Evolutionary conservation across 53 echinoderm and acorn worm genomes (phyloP).

Genomic region (Astropecten irregularis): DNA sequence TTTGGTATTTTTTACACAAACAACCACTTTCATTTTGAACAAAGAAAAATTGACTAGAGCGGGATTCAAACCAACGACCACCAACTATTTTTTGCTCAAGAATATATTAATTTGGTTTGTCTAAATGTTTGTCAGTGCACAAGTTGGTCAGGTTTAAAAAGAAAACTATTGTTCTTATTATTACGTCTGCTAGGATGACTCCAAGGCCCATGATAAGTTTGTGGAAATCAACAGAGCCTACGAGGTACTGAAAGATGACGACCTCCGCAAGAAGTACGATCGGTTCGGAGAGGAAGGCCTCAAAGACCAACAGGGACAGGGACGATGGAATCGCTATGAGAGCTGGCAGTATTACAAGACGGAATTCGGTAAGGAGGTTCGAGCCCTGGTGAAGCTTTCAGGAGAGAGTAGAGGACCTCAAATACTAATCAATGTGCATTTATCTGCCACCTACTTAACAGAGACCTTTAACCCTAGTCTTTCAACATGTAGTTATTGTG

Average conservation of each 20-base stretch:
- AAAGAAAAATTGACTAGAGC: too few species aligned
- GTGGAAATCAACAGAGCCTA: conserved; percentile 87
- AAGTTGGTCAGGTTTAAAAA: too few species aligned
- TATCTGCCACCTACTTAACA: neutral
- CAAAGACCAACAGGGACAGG: conserved; percentile 77
- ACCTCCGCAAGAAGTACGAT: conserved; percentile 93
- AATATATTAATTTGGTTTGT: too few species aligned
- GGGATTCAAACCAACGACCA: too few species aligned
- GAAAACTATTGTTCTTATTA: too few species aligned
- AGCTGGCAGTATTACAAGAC: conserved; percentile 99
- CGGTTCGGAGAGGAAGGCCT: conserved; percentile 97
- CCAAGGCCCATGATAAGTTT: conserved; percentile 98
- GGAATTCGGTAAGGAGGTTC: conserved; percentile 83
- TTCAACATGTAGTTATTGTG: too few species aligned
- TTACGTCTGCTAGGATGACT: conserved; percentile 93
- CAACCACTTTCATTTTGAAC: too few species aligned
- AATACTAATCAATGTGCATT: neutral
- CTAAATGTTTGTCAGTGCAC: too few species aligned
- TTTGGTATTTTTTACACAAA: too few species aligned
- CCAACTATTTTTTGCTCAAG: too few species aligned
- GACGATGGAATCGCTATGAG: conserved; percentile 86
- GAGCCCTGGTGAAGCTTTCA: too few species aligned
- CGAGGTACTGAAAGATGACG: conserved; percentile 95
- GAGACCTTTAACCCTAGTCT: too few species aligned
- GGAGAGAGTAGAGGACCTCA: neutral